A percentile compares a stretch with the other conserved stretches of the same genome.
These are phyloP conservation scores for Pelecanus crispus DNA, from an alignment of 2,113 vertebrate genomes.

Conservation along the genomic window DNA sequence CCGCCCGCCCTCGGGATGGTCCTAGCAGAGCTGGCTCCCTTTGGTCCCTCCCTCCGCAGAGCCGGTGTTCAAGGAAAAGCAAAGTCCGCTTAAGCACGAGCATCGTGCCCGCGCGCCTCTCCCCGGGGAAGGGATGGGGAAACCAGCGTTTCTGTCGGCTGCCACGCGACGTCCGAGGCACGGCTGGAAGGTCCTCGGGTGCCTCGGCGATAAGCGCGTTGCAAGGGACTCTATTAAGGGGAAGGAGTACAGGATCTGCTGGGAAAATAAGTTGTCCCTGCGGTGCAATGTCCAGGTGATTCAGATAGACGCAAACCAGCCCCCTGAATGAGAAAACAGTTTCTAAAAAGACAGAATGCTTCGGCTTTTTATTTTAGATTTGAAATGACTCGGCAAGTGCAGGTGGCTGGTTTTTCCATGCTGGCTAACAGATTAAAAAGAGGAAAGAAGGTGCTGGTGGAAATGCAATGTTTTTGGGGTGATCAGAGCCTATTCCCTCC, in stretches of 20 bases:
- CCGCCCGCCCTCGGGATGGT: neutral
- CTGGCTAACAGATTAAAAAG: neutral
- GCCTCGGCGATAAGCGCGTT: rapidly evolving
- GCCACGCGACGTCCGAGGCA: rapidly evolving
- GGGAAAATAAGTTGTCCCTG: neutral
- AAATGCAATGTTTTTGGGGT: neutral
- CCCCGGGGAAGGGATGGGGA: neutral
- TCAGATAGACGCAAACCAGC: neutral
- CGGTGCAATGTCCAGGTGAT: rapidly evolving
- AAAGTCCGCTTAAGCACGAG: rapidly evolving
- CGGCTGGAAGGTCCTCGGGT: neutral
- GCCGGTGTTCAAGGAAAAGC: rapidly evolving
- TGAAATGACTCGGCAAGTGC: neutral
- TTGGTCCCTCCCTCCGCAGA: rapidly evolving
- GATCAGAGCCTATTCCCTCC: neutral
- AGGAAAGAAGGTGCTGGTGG: neutral
- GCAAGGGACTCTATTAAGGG: neutral
- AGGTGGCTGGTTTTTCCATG: neutral
- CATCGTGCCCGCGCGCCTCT: rapidly evolving
- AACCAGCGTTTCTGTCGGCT: rapidly evolving
- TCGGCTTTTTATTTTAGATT: neutral
- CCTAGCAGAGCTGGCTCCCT: neutral
- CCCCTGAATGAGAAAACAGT: neutral
- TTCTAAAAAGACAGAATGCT: neutral
- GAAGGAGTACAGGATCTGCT: neutral